Evolutionary conservation across 2,113 vertebrate species (phyloP).

Genomic region (Pelmatolapia mariae): DNA sequence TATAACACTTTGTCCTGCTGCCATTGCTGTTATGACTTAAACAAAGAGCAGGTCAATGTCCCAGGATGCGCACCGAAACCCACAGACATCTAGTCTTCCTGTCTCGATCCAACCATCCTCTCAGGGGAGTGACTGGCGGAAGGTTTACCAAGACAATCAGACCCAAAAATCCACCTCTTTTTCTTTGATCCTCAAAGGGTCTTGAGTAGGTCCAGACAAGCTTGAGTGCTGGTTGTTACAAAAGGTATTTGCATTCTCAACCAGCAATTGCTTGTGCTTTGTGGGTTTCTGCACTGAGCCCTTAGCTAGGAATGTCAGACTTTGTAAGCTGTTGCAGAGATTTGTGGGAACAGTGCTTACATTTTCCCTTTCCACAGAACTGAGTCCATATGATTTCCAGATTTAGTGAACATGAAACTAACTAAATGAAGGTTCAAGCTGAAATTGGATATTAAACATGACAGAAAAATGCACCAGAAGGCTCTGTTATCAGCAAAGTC

Average conservation of each 20-base stretch:
- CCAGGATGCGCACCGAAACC: constrained; percentile 25
- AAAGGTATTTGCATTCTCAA: constrained; percentile 43
- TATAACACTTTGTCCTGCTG: constrained; percentile 29
- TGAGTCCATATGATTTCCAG: not conserved
- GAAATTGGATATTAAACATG: constrained; percentile 12
- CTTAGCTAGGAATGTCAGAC: constrained; percentile 22
- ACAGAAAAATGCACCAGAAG: constrained; percentile 21
- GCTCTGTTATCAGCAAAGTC: constrained; percentile 9
- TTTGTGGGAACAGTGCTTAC: constrained; percentile 11
- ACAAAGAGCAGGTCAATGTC: constrained; percentile 30
- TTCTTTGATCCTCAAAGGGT: constrained; percentile 34
- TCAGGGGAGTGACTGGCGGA: constrained; percentile 36
- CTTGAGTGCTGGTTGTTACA: constrained; percentile 5
- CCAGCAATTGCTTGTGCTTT: constrained; percentile 5
- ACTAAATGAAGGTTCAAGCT: constrained; percentile 8
- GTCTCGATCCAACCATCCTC: constrained; percentile 23
- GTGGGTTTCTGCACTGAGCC: constrained; percentile 24
- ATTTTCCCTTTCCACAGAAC: not conserved
- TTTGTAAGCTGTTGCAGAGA: constrained; percentile 28
- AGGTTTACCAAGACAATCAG: constrained; percentile 44
- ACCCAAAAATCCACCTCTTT: constrained; percentile 30
- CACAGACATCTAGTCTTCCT: not conserved
- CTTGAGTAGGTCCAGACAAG: constrained; percentile 33
- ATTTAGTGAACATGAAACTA: constrained; percentile 2
- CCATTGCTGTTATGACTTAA: constrained; percentile 1